A percentile compares a stretch with the other conserved stretches of the same genome.
Evolutionary conservation across 2,888 invertebrate species (phyloP).

Genomic region (Sturmia bella): DNA sequence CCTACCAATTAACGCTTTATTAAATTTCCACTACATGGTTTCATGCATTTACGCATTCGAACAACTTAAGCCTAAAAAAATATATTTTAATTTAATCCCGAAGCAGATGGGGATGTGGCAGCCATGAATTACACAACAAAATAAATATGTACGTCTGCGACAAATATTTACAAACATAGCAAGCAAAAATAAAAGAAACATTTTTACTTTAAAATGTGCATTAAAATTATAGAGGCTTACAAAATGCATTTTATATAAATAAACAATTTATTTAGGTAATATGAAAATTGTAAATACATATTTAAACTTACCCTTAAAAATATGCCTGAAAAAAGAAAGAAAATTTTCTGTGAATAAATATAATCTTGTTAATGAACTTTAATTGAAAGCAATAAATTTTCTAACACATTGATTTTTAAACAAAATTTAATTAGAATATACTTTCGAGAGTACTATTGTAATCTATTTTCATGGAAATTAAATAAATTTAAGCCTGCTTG

Average conservation of each 20-base stretch:
- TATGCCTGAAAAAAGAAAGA: too few species aligned
- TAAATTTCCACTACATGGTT: not conserved
- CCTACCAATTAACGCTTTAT: not conserved
- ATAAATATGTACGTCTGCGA: not conserved
- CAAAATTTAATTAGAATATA: not conserved
- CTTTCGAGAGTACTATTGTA: not conserved
- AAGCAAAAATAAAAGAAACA: not conserved
- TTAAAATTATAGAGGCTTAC: not conserved
- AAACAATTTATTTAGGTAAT: not conserved
- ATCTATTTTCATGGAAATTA: too few species aligned
- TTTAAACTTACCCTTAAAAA: too few species aligned
- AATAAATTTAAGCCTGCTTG: too few species aligned
- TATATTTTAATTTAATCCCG: slow-evolving; percentile 7
- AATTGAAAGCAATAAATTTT: too few species aligned
- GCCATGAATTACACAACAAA: slow-evolving; percentile 15
- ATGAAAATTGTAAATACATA: not conserved
- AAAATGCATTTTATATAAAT: not conserved
- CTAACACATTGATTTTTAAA: not conserved
- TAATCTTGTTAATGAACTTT: too few species aligned
- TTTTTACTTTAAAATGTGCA: not conserved
- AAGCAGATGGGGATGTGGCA: slow-evolving; percentile 7
- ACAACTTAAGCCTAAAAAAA: slow-evolving; percentile 34
- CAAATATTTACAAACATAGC: too few species aligned
- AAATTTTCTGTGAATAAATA: too few species aligned
- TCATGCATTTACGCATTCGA: not conserved